Conservation (phyloP, 2,113 vertebrate species). For the Spheniscus mendiculus region DNA sequence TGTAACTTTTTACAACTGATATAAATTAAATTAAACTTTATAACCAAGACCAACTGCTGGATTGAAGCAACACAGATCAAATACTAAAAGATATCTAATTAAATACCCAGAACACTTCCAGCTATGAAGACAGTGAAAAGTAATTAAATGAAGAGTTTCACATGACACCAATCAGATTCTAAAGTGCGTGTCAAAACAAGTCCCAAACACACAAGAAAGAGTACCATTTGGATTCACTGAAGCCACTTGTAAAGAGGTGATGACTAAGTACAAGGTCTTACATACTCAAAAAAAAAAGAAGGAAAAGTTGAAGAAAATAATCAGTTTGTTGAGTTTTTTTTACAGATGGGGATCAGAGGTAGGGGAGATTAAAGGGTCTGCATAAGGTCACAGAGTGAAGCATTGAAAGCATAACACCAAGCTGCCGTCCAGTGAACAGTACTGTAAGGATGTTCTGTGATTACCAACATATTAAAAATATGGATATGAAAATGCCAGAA, state of each 20-base stretch:
- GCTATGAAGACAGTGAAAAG: not conserved
- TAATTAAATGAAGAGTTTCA: not conserved
- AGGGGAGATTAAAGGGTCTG: not conserved
- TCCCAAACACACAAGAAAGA: not conserved
- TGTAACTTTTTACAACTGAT: not conserved
- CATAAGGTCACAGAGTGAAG: not conserved
- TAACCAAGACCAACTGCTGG: not conserved
- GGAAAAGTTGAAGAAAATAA: not conserved
- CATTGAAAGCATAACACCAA: not conserved
- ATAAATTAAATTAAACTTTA: not conserved
- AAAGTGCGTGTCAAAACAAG: not conserved
- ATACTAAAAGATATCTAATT: not conserved
- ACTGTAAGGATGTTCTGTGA: not conserved
- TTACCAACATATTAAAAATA: not conserved
- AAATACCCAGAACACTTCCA: not conserved
- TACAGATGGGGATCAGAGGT: not conserved
- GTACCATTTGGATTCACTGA: not conserved
- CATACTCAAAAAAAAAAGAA: not conserved
- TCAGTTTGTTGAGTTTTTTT: not conserved
- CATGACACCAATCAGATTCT: not conserved
- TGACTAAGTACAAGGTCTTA: not conserved
- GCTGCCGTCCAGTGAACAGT: not conserved
- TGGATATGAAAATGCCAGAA: not conserved
- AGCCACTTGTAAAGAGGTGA: not conserved
- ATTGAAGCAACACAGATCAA: not conserved